phyloP scores from a whole-genome alignment of 1,140 invertebrate genomes.

The Anoplophora glabripennis region DNA sequence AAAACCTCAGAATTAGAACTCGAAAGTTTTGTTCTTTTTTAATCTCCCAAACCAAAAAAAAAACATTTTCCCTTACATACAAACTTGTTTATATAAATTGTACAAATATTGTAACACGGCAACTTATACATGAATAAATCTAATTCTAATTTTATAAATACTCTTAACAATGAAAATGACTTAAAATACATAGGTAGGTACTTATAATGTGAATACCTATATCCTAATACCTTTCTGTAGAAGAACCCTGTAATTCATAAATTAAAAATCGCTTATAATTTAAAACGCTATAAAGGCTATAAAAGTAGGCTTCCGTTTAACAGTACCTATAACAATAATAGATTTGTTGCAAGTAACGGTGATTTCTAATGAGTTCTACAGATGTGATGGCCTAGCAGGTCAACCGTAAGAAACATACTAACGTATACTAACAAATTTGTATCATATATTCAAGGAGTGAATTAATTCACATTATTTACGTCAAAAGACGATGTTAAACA shows the following conservation, averaged over 20 bases:
- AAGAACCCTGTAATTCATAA: background rate
- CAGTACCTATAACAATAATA: conserved; percentile 27
- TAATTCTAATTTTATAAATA: no score
- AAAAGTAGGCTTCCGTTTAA: conserved; percentile 27
- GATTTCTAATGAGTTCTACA: conserved; percentile 21
- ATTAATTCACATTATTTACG: background rate
- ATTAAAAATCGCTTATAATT: background rate
- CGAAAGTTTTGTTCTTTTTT: no score
- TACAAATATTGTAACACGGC: no score
- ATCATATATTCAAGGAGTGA: background rate
- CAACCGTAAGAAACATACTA: conserved; percentile 10
- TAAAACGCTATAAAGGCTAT: conserved; percentile 2
- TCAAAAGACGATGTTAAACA: background rate
- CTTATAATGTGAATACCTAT: no score
- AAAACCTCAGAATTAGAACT: no score
- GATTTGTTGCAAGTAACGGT: conserved; percentile 16
- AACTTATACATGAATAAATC: no score
- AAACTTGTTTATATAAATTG: no score
- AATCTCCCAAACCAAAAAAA: no score
- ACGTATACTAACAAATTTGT: background rate
- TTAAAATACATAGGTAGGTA: no score
- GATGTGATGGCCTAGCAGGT: conserved; percentile 15
- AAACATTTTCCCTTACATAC: no score
- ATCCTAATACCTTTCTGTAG: no score
- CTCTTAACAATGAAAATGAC: no score